Evolutionary conservation across 2,113 vertebrate genomes (phyloP), one percentile per base, ranked within the genome.

Genomic region (Catharus minimus): DNA sequence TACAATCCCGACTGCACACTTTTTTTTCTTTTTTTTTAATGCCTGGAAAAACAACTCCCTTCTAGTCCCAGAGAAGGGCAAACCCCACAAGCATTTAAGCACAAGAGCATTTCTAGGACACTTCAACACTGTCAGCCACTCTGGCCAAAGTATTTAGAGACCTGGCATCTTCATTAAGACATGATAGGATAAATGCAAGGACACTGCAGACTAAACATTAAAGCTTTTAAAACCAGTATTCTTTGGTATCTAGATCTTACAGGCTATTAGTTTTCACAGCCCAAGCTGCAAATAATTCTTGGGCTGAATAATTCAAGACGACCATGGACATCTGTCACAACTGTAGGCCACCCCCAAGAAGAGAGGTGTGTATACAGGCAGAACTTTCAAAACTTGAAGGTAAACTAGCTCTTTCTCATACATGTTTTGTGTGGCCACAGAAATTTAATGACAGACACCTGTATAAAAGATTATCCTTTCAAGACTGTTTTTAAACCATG

Each of bases 181-280:
- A 32, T 52, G 27, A 69, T 2, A 90, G 71, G 50, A 73, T 60
- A 88, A 92, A 95, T 67, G 86, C 76, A 76, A 92, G 73, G 77
- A 88, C 65, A 68, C 61, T 60, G 85, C 92, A 73, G 92, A 94
- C 65, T 81, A 69, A 93, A 90, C 13, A 76, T 95, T 96, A 97
- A 97, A 96, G 96, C 96, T 97, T 96, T 95, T 75, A 2, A 73
- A 94, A 96, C 86, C 93, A 79, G 82, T 91, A 72, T 93, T 97
- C 96, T 97, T 97, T 97, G 96, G 96, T 96, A 96, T 96, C 67
- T 94, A 92, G 65, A 76, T 94, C 75, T 90, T 88, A 39, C 77
- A 90, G 72, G 33, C 72, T 92, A 60, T 53, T 52, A 15, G 23
- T 57, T 94, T 93, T 61, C 87, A 74, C 69, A 95, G 76, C 39